A percentile compares a stretch with the other conserved stretches of the same genome.
Conservation (phyloP, 2,888 invertebrate species). For the Pristionchus maxplancki region DNA sequence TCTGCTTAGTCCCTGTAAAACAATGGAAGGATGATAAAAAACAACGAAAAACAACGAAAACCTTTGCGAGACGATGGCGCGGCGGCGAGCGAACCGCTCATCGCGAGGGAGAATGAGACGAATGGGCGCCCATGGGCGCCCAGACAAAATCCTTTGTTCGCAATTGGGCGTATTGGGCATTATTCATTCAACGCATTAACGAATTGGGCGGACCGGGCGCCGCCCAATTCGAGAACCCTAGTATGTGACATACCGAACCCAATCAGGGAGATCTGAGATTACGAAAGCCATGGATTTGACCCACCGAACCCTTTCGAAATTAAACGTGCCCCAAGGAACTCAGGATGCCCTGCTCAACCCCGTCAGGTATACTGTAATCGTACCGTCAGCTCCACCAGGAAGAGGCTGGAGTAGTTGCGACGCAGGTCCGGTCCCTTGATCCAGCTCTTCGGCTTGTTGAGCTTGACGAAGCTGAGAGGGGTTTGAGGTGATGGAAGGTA, state of each 20-base stretch:
- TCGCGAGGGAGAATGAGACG: neutral
- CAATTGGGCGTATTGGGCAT: too few relatives aligned
- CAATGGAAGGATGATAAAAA: neutral
- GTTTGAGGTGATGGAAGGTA: too few relatives aligned
- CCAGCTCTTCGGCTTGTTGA: neutral
- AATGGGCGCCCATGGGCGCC: too few relatives aligned
- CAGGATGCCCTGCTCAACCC: neutral
- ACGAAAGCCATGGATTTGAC: too few relatives aligned
- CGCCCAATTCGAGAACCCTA: too few relatives aligned
- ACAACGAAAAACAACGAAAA: neutral
- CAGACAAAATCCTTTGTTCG: too few relatives aligned
- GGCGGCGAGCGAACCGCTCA: neutral
- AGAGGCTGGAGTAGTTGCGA: neutral
- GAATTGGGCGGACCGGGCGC: too few relatives aligned
- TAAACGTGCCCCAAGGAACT: neutral
- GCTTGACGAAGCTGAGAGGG: neutral
- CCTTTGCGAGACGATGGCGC: neutral
- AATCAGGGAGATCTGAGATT: too few relatives aligned
- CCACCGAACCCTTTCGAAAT: too few relatives aligned
- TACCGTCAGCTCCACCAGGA: slow-evolving; percentile 9
- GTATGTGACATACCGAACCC: too few relatives aligned
- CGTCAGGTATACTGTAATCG: too few relatives aligned
- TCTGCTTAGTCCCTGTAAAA: neutral
- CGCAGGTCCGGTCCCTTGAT: neutral
- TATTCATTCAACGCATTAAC: too few relatives aligned